Conservation (phyloP, 2,888 invertebrate genomes). For the Operophtera brumata region DNA sequence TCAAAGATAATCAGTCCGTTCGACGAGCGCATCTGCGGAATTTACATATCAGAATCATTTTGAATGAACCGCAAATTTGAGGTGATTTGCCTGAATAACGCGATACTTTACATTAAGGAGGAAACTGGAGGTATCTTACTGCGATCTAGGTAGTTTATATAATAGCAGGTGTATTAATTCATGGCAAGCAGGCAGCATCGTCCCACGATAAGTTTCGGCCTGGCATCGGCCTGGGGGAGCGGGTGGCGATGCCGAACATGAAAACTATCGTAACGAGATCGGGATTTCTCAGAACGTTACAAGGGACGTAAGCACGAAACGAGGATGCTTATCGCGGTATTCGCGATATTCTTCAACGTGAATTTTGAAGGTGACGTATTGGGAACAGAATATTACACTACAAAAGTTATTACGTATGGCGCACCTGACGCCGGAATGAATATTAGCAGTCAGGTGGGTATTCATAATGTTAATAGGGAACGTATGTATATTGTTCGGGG, state of each 20-base stretch:
- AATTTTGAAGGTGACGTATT: constrained; percentile 10
- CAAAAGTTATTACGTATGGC: constrained; percentile 1
- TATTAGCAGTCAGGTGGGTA: constrained; percentile 3
- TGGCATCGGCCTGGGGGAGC: constrained; percentile 42
- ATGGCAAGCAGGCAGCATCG: constrained; percentile 61
- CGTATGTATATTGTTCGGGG: constrained; percentile 29
- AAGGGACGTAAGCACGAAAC: constrained; percentile 41
- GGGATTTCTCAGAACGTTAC: constrained; percentile 63
- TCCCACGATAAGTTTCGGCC: constrained; percentile 60
- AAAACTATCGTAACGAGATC: constrained; percentile 74
- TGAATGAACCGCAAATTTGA: constrained; percentile 58
- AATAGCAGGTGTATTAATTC: constrained; percentile 73
- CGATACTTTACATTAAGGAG: constrained; percentile 47
- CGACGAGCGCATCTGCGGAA: constrained; percentile 28
- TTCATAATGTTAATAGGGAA: constrained; percentile 13
- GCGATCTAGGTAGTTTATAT: constrained; percentile 69
- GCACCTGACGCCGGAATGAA: background rate
- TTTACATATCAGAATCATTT: constrained; percentile 44
- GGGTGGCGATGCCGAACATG: constrained; percentile 40
- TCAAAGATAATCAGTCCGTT: constrained; percentile 27
- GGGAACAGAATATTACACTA: constrained; percentile 10
- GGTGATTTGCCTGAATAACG: constrained; percentile 47
- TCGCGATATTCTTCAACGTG: constrained; percentile 39
- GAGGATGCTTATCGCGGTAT: constrained; percentile 58
- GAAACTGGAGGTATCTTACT: constrained; percentile 64